Evolutionary conservation across 2,888 invertebrate species (phyloP).

Genomic region (Exephanes ischioxanthus): DNA sequence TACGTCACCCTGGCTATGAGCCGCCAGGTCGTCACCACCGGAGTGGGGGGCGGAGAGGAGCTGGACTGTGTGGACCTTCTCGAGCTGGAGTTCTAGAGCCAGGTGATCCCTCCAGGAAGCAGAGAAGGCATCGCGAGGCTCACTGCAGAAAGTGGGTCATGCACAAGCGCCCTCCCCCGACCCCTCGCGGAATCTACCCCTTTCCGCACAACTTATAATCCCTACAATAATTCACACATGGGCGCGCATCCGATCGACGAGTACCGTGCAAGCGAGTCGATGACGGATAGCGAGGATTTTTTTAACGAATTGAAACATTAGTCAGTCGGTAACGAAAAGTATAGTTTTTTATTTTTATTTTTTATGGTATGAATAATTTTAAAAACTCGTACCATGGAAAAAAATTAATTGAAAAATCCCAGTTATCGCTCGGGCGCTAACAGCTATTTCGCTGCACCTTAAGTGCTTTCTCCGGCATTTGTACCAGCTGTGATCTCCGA

Average conservation of each 20-base stretch:
- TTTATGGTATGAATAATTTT: too few relatives aligned
- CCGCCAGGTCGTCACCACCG: slow-evolving; percentile 11
- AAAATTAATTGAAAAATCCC: too few relatives aligned
- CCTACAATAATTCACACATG: background rate
- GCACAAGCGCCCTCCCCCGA: slow-evolving; percentile 12
- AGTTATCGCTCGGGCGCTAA: background rate
- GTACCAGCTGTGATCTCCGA: too few relatives aligned
- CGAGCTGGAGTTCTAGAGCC: slow-evolving; percentile 20
- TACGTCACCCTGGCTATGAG: slow-evolving; percentile 57
- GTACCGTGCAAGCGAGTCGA: background rate
- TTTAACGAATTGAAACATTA: background rate
- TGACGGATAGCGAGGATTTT: background rate
- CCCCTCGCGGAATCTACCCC: slow-evolving; percentile 13
- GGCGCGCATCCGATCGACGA: background rate
- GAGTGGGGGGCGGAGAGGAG: slow-evolving; percentile 17
- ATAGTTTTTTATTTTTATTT: too few relatives aligned
- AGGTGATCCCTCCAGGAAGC: slow-evolving; percentile 63
- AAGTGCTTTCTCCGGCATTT: background rate
- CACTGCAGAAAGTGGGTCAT: slow-evolving; percentile 68
- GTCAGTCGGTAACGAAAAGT: too few relatives aligned
- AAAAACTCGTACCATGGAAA: background rate
- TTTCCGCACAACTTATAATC: background rate
- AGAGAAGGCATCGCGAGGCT: slow-evolving; percentile 64
- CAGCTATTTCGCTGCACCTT: background rate
- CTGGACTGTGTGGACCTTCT: slow-evolving; percentile 21